Evolutionary conservation across 2,113 vertebrate species (phyloP).

Genomic region (Picathartes gymnocephalus): DNA sequence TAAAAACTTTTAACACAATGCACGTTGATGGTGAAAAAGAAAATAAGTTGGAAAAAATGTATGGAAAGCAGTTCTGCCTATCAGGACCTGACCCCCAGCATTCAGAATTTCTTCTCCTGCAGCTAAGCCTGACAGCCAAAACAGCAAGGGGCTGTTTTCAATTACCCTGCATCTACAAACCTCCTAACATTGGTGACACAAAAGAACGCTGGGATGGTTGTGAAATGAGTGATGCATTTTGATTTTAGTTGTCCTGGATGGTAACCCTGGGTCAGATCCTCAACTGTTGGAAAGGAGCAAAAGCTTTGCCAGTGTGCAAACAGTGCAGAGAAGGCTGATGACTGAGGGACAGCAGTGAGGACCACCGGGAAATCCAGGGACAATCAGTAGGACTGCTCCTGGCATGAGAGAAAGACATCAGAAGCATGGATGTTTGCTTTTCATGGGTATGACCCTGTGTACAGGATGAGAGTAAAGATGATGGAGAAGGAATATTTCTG

Average conservation of each 20-base stretch:
- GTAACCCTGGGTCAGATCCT: neutral
- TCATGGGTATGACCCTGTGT: too few relatives aligned
- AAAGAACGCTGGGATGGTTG: rapidly evolving
- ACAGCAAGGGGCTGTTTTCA: neutral
- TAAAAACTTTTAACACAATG: neutral
- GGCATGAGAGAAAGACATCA: neutral
- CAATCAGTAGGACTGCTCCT: neutral
- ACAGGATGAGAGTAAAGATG: neutral
- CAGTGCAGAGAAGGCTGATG: neutral
- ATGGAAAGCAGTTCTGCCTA: neutral
- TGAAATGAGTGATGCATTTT: neutral
- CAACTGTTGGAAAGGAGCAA: neutral
- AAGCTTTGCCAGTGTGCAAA: neutral
- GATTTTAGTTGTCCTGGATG: neutral
- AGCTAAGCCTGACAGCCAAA: neutral
- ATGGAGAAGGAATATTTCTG: neutral
- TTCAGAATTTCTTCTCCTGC: neutral
- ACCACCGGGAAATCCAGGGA: neutral
- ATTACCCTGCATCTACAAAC: neutral
- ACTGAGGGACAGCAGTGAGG: neutral
- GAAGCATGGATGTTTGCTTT: neutral
- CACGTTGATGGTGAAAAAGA: neutral
- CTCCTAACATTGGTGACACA: neutral
- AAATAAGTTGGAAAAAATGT: neutral
- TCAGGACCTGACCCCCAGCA: neutral